phyloP scores from a whole-genome alignment of 2,797 vertebrate genomes.

The Malacoraja senta region DNA sequence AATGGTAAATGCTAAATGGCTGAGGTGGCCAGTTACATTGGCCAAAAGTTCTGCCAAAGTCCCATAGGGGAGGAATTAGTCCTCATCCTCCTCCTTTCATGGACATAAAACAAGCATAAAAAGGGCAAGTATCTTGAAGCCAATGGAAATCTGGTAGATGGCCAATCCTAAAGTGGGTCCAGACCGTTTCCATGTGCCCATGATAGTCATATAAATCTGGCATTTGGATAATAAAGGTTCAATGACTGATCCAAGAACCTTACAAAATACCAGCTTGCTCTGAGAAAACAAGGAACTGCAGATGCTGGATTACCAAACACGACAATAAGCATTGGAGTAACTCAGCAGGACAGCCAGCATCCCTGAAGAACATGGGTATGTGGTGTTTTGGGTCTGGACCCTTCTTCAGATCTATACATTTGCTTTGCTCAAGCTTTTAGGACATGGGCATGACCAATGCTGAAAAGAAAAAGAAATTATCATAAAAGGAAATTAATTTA shows the following conservation, averaged over 20 bases:
- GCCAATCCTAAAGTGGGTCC: no score
- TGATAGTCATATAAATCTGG: background rate
- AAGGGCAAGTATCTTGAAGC: background rate
- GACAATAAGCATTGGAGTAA: no score
- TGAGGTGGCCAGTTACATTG: background rate
- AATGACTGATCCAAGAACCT: background rate
- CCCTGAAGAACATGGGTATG: no score
- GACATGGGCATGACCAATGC: background rate
- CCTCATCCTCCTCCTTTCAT: background rate
- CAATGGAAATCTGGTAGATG: no score
- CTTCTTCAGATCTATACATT: background rate
- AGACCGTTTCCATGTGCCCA: no score
- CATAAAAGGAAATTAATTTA: background rate
- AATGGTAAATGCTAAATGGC: background rate
- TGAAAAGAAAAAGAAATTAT: background rate
- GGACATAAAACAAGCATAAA: background rate
- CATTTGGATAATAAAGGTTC: background rate
- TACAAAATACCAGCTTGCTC: background rate
- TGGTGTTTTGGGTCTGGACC: no score
- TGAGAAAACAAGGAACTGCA: background rate
- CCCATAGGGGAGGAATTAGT: background rate
- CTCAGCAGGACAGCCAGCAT: no score
- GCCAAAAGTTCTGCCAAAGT: background rate
- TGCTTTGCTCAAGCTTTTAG: background rate
- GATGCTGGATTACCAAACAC: no score